Conservation (phyloP, 1,140 invertebrate species). For the Aculops lycopersici region DNA sequence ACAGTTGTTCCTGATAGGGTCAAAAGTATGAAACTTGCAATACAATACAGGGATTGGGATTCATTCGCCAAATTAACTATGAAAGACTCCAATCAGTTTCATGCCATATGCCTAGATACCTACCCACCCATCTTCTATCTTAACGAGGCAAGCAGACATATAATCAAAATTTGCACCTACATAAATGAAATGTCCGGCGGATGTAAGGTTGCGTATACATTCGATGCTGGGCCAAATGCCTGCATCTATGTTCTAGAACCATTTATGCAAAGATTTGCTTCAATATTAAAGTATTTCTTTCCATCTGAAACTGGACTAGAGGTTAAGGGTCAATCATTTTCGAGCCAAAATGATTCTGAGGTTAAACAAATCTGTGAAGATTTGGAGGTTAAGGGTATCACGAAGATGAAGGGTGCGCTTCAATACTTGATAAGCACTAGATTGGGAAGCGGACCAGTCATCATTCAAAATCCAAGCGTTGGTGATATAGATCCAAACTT, state of each 20-base stretch:
- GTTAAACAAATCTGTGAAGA: no score
- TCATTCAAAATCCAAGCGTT: background rate
- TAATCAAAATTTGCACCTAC: constrained; percentile 42
- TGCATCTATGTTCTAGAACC: constrained; percentile 54
- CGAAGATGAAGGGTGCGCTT: constrained; percentile 26
- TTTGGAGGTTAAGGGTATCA: no score
- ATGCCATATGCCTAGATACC: constrained; percentile 70
- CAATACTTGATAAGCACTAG: constrained; percentile 55
- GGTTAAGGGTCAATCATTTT: no score
- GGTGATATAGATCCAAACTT: no score
- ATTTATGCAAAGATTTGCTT: no score
- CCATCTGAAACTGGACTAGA: no score
- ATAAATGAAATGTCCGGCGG: constrained; percentile 33
- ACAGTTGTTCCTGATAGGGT: constrained; percentile 34
- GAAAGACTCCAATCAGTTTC: constrained; percentile 89
- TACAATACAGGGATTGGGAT: constrained; percentile 41
- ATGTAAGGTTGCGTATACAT: constrained; percentile 54
- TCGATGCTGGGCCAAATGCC: constrained; percentile 87
- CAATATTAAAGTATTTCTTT: no score
- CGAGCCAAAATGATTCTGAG: no score
- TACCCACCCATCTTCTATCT: constrained; percentile 74
- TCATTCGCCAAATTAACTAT: constrained; percentile 74
- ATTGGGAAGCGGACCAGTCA: constrained; percentile 31
- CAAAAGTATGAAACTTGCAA: constrained; percentile 35
- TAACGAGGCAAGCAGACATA: constrained; percentile 47